phyloP scores from a whole-genome alignment of 2,113 vertebrate species.

The Myodes glareolus region DNA sequence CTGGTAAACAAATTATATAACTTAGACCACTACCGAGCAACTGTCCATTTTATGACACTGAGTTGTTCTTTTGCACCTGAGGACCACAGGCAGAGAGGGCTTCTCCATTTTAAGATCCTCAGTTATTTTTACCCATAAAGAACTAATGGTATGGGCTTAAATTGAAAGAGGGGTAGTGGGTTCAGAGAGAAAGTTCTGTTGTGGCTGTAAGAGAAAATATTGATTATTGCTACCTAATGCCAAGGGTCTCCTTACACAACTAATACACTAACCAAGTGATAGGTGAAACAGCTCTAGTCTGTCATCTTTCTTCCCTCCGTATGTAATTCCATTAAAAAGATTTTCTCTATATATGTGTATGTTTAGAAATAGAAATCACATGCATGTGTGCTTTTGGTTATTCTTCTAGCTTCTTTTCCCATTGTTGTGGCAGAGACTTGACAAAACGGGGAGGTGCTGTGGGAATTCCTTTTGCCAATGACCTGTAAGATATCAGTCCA shows the following conservation, averaged over 20 bases:
- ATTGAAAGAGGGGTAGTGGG: neutral
- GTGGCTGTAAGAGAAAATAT: neutral
- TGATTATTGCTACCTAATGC: conserved; percentile 34
- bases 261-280: neutral
- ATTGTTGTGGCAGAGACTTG: too few species aligned
- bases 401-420: neutral
- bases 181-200: neutral
- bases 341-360: neutral
- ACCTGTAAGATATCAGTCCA: too few species aligned
- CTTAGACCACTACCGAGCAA: neutral
- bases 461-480: too few species aligned
- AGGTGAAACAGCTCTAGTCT: neutral
- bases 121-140: neutral
- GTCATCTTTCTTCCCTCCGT: neutral
- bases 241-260: neutral
- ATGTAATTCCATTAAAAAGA: neutral
- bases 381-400: neutral
- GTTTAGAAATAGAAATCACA: neutral
- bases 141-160: neutral
- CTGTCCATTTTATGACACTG: neutral
- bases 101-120: neutral
- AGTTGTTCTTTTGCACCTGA: neutral
- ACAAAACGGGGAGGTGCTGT: too few species aligned
- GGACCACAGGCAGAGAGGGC: neutral
- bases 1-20: neutral